Conservation (phyloP, 2,888 invertebrate genomes). For the Trimorus sp. region DNA sequence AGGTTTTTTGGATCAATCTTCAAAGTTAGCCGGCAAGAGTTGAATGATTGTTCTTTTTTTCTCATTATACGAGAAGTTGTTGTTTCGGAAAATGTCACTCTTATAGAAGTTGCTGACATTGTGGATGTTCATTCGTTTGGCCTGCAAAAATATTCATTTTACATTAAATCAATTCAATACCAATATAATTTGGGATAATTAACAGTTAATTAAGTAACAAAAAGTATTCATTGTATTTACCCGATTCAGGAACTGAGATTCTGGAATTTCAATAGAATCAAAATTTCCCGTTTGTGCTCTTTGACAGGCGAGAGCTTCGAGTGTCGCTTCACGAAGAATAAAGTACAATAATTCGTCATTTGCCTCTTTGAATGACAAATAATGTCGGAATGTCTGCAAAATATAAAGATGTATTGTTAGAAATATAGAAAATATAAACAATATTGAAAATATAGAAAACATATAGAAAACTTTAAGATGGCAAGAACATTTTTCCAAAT, state of each 20-base stretch:
- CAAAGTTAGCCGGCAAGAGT: slow-evolving; percentile 85
- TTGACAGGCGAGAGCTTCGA: slow-evolving; percentile 95
- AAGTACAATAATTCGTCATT: slow-evolving; percentile 98
- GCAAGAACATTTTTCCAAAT: too few species aligned
- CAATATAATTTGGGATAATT: not conserved
- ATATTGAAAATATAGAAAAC: too few species aligned
- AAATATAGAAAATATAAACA: too few species aligned
- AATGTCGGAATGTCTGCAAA: slow-evolving; percentile 94
- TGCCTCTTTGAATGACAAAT: slow-evolving; percentile 96
- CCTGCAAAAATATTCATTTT: not conserved
- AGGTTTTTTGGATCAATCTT: too few species aligned
- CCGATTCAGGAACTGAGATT: slow-evolving; percentile 91
- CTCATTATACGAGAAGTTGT: slow-evolving; percentile 93
- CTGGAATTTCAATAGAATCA: slow-evolving; percentile 90
- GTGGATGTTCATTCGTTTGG: slow-evolving; percentile 92
- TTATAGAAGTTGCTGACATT: slow-evolving; percentile 95
- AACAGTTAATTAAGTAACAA: not conserved
- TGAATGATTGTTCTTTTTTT: slow-evolving; percentile 93
- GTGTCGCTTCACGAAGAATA: slow-evolving; percentile 94
- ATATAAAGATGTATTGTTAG: not conserved
- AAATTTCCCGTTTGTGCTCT: slow-evolving; percentile 86
- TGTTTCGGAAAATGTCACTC: slow-evolving; percentile 93
- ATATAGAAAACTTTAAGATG: too few species aligned
- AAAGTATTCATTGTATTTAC: slow-evolving; percentile 79
- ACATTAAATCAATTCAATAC: too few species aligned